These are phyloP conservation scores for Pteria penguin DNA, from an alignment of 2,888 invertebrate genomes.

Conservation along the genomic window DNA sequence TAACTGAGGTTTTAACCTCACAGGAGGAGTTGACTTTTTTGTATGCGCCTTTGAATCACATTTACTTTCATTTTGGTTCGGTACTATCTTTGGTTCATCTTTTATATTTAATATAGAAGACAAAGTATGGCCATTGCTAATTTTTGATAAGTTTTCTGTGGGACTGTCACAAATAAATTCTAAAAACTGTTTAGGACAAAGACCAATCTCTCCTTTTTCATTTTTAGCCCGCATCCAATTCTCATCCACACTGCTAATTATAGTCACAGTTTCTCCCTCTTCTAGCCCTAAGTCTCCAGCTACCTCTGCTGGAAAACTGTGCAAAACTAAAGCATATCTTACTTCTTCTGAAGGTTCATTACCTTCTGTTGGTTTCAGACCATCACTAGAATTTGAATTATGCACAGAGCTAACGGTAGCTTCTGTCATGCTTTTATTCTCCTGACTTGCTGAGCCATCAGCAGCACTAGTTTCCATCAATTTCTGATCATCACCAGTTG, in stretches of 20 bases:
- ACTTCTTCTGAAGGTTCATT: slow-evolving; percentile 41
- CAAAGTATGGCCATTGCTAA: no score
- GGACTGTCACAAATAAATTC: slow-evolving; percentile 65
- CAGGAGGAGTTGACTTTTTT: slow-evolving; percentile 7
- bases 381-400: not conserved
- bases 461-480: no score
- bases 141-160: not conserved
- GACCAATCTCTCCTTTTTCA: slow-evolving; percentile 76
- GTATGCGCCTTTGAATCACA: not conserved
- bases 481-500: not conserved
- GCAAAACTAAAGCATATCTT: slow-evolving; percentile 77
- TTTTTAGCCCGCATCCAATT: slow-evolving; percentile 79
- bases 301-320: slow-evolving; percentile 77
- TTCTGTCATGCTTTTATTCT: not conserved
- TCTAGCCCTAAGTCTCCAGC: slow-evolving; percentile 75
- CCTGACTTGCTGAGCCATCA: not conserved
- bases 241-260: slow-evolving; percentile 75
- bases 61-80: not conserved
- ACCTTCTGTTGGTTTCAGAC: not conserved
- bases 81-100: not conserved
- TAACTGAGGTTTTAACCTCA: slow-evolving; percentile 51
- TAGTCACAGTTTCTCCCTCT: slow-evolving; percentile 80
- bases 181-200: slow-evolving; percentile 78
- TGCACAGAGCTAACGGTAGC: no score
- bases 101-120: no score